phyloP scores from a whole-genome alignment of 2,113 vertebrate genomes.

The Nanorana parkeri region DNA sequence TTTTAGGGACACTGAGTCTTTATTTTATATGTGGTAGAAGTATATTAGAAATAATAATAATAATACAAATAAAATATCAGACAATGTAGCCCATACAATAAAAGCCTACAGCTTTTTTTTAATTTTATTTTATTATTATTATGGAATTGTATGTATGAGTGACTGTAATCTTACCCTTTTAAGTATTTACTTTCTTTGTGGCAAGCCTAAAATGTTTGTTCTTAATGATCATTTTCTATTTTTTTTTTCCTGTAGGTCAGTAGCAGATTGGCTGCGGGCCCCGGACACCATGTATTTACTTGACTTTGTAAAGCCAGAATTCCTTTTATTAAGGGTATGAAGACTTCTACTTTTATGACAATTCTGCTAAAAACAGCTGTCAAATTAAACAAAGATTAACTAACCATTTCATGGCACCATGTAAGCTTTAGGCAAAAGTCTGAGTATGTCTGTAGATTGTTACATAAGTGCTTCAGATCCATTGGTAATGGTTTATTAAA shows the following conservation, averaged over 20 bases:
- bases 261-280: slow-evolving; percentile 95
- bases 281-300: slow-evolving; percentile 97
- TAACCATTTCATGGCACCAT: neutral
- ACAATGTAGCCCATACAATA: neutral
- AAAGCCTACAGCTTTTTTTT: neutral
- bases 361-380: neutral
- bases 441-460: no score
- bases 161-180: no score
- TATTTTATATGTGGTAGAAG: no score
- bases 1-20: no score
- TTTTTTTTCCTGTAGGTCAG: slow-evolving; percentile 78
- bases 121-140: no score
- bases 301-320: slow-evolving; percentile 98
- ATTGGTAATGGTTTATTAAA: no score
- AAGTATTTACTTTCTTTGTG: no score
- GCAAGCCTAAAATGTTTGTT: neutral
- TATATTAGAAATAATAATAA: no score
- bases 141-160: no score
- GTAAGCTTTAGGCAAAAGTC: neutral
- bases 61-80: neutral
- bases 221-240: neutral
- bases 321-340: slow-evolving; percentile 91
- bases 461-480: no score
- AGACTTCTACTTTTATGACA: neutral
- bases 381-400: neutral